These are phyloP conservation scores for Bos indicus DNA, from an alignment of 2,113 vertebrate genomes.

Conservation along the genomic window DNA sequence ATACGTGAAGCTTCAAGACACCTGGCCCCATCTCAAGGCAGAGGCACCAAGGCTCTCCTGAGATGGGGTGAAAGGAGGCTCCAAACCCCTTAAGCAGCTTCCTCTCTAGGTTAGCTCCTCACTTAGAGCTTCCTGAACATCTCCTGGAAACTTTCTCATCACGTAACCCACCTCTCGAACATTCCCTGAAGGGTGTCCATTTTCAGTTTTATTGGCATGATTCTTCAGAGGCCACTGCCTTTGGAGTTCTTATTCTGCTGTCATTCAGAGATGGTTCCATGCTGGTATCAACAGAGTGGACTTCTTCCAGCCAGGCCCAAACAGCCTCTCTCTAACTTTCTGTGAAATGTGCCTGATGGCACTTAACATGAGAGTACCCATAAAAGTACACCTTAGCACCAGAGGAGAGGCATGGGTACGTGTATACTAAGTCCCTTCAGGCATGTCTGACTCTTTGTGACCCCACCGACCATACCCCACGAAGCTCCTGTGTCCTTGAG, in stretches of 20 bases:
- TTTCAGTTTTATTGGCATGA: not conserved
- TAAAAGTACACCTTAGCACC: not conserved
- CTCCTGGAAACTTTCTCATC: not conserved
- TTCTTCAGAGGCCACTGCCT: not conserved
- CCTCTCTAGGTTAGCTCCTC: not conserved
- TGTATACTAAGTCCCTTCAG: not conserved
- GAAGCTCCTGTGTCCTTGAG: not conserved
- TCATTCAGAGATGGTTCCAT: not conserved
- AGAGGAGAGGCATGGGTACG: not conserved
- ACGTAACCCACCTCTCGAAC: not conserved
- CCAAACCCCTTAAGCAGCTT: not conserved
- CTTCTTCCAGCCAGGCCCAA: not conserved
- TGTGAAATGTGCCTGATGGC: not conserved
- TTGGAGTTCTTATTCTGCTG: not conserved
- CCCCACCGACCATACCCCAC: not conserved
- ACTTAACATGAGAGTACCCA: not conserved
- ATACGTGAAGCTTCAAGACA: not conserved
- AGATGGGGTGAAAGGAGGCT: not conserved
- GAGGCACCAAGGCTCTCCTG: not conserved
- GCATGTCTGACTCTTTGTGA: not conserved
- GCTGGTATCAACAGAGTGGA: not conserved
- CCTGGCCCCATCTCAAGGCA: not conserved
- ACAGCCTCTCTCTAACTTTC: not conserved
- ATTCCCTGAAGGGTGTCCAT: not conserved
- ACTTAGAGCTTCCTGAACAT: not conserved